Percentiles rank a stretch among this genome's conserved stretches.
phyloP scores from a whole-genome alignment of 2,113 vertebrate species.

The Pavo muticus region DNA sequence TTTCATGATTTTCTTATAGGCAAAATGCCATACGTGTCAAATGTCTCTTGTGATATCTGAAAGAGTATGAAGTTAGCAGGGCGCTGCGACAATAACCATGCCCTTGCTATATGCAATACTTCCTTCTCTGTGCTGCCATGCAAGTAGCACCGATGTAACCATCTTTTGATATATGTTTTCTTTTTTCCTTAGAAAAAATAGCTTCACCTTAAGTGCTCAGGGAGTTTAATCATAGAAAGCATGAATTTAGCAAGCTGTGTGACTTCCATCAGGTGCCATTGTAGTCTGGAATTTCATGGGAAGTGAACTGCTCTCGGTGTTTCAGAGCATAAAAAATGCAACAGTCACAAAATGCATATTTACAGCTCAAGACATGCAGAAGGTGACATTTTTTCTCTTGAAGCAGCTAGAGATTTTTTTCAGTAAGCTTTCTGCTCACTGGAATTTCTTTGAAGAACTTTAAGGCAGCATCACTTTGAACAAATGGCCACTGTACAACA shows the following conservation, averaged over 20 bases:
- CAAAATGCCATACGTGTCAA: background rate
- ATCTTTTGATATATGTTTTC: fast-evolving
- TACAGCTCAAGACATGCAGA: background rate
- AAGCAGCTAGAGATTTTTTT: background rate
- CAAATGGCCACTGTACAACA: background rate
- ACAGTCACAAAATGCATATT: background rate
- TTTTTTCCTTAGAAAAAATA: background rate
- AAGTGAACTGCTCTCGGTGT: fast-evolving
- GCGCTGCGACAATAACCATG: background rate
- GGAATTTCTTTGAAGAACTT: background rate
- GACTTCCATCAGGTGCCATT: background rate
- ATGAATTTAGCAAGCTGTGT: fast-evolving
- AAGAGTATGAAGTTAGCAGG: background rate
- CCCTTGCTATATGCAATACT: background rate
- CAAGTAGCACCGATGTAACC: fast-evolving
- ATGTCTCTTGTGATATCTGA: background rate
- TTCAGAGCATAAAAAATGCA: background rate
- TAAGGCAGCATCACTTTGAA: background rate
- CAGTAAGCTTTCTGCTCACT: background rate
- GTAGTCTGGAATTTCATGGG: background rate
- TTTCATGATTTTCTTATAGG: background rate
- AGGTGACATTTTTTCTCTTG: background rate
- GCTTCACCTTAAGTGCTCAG: background rate
- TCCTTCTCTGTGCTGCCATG: background rate
- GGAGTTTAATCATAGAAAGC: background rate